Evolutionary conservation across 2,113 vertebrate species (phyloP), one percentile per base, ranked within the genome.

Genomic region (Myanophis thanlyinensis): DNA sequence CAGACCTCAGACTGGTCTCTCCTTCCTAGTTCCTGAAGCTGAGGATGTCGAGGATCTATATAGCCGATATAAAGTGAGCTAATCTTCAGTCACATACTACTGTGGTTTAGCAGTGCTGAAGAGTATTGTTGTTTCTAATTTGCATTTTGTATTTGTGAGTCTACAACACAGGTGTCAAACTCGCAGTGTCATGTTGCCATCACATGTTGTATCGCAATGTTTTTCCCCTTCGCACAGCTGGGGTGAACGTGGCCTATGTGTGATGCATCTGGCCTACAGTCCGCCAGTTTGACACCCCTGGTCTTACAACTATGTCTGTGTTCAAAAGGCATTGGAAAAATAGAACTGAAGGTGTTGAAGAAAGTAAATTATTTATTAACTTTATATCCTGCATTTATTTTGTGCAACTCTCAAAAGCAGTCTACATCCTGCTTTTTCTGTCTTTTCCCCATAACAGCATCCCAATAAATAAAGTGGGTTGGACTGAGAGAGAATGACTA

Each of bases 21-120:
- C 98, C 54, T 99, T 99, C 94, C 95, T 99, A 95, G 98, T 98
- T 3, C 98, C 98, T 0, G 98, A 99, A 95, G 98, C 98, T 15
- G 98, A 99, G 91, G 98, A 99, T 93, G 93, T 99, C 73, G 98
- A 99, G 86, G 98, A 99, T 91, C 97, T 99, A 44, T 99, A 99
- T 94, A 98, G 98, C 94, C 98, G 98, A 97, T 99, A 99, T 94
- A 99, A 99, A 98, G 98, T 99, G 62, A 88, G 85, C 12, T 80
- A 12, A 5, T 30, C 1, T n/a, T 27, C 44, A 48, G 5, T 30
- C 8, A 1, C 47, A n/a, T 18, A 11, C 11, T 15, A 8, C 5
- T 54, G 9, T 62, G 22, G 27, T 10, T 56, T 23, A 48, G 23
- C 40, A 20, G 25, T 4, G 44, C 23, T 22, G 92, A 18, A 48